These are phyloP conservation scores for Rhynchotus rufescens DNA, from an alignment of 2,797 vertebrate genomes.

Conservation along the genomic window DNA sequence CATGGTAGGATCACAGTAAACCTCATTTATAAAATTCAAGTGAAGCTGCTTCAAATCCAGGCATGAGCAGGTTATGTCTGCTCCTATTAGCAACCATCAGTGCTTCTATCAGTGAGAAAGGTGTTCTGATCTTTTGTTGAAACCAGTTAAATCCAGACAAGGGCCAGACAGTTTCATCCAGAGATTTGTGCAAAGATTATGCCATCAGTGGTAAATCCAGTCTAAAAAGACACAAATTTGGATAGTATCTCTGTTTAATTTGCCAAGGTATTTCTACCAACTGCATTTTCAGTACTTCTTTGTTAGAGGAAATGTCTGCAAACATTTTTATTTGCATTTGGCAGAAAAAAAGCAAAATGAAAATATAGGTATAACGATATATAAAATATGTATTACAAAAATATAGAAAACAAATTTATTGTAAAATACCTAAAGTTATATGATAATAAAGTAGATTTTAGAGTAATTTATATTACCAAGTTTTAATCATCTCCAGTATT, in stretches of 20 bases:
- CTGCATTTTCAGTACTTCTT: slow-evolving; percentile 77
- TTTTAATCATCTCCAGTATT: not conserved
- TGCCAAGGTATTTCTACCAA: slow-evolving; percentile 81
- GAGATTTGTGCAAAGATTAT: slow-evolving; percentile 85
- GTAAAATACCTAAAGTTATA: not conserved
- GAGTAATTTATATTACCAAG: not conserved
- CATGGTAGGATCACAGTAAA: slow-evolving; percentile 1
- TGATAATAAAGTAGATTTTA: not conserved
- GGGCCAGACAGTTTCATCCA: slow-evolving; percentile 83
- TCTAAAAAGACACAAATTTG: slow-evolving; percentile 76
- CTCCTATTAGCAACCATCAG: slow-evolving; percentile 77
- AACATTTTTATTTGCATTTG: slow-evolving; percentile 4
- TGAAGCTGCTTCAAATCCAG: slow-evolving; percentile 83
- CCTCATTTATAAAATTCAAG: slow-evolving; percentile 58
- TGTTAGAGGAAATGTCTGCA: slow-evolving; percentile 22
- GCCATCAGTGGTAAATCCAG: slow-evolving; percentile 81
- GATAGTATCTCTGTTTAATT: slow-evolving; percentile 79
- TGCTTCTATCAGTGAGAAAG: slow-evolving; percentile 79
- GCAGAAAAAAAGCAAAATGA: not conserved
- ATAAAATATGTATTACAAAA: not conserved
- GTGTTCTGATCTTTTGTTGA: slow-evolving; percentile 84
- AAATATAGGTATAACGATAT: too few relatives aligned
- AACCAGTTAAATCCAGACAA: slow-evolving; percentile 82
- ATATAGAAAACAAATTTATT: not conserved
- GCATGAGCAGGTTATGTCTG: slow-evolving; percentile 83